These are phyloP conservation scores for Hypomesus transpacificus DNA, from an alignment of 2,113 vertebrate genomes.

Conservation along the genomic window DNA sequence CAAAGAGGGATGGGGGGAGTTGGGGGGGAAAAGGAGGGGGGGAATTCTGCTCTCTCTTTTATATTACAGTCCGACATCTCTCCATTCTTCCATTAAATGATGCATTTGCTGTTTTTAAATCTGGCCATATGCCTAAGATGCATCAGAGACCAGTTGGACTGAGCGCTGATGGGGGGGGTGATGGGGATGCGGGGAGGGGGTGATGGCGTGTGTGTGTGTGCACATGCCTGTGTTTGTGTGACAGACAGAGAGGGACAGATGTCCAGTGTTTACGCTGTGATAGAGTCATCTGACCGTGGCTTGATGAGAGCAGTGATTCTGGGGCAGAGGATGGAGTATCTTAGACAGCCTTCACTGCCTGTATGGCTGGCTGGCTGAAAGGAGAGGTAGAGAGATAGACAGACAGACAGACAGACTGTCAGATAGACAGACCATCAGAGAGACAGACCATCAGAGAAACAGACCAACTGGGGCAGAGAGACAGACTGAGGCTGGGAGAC, in stretches of 20 bases:
- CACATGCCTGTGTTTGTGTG: conserved; percentile 1
- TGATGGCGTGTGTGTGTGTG: neutral
- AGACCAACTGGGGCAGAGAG: neutral
- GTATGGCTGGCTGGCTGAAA: neutral
- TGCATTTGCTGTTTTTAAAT: conserved; percentile 27
- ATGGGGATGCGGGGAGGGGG: conserved; percentile 2
- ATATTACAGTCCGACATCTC: neutral
- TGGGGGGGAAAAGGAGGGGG: neutral
- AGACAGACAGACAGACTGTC: neutral
- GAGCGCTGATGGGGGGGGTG: conserved; percentile 23
- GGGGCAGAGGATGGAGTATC: neutral
- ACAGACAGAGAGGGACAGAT: conserved; percentile 29
- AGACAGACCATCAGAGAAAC: neutral
- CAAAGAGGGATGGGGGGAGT: neutral
- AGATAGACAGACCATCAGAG: neutral
- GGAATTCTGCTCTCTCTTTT: neutral
- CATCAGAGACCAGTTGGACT: conserved; percentile 44
- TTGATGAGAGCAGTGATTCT: neutral
- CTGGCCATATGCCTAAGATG: conserved; percentile 41
- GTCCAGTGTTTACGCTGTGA: conserved; percentile 22
- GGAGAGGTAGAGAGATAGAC: neutral
- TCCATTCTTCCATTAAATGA: neutral
- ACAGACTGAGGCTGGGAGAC: too few relatives aligned
- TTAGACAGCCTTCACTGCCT: neutral
- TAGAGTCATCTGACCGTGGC: conserved; percentile 17